A percentile compares a stretch with the other conserved stretches of the same genome.
phyloP scores from a whole-genome alignment of 2,797 vertebrate genomes.

The Phalloptychus januarius region DNA sequence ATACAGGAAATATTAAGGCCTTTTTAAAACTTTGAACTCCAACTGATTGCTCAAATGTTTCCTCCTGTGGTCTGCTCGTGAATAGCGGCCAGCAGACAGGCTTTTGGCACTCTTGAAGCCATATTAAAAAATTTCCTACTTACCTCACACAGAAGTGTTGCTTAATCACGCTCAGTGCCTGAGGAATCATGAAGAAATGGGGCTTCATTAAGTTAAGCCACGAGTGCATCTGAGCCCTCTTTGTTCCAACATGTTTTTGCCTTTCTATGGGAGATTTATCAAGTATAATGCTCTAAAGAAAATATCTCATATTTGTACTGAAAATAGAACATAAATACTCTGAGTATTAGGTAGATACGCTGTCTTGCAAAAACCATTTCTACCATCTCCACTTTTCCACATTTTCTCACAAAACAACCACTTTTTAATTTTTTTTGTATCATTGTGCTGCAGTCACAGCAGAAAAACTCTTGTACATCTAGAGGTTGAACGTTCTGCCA shows the following conservation, averaged over 20 bases:
- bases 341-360: neutral
- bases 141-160: slow-evolving; percentile 58
- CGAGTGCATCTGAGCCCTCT: neutral
- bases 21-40: slow-evolving; percentile 50
- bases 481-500: neutral
- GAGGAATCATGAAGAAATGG: slow-evolving; percentile 25
- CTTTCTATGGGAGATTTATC: neutral
- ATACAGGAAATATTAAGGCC: slow-evolving; percentile 41
- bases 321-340: neutral
- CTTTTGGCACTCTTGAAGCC: slow-evolving; percentile 35
- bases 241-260: slow-evolving; percentile 1
- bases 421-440: neutral
- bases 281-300: neutral
- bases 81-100: slow-evolving; percentile 38
- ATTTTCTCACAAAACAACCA: neutral
- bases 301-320: neutral
- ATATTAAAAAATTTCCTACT: slow-evolving; percentile 52
- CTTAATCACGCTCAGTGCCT: slow-evolving; percentile 43
- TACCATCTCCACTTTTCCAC: neutral
- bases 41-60: slow-evolving; percentile 71
- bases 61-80: slow-evolving; percentile 54
- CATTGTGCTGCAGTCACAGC: neutral
- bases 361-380: neutral
- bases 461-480: neutral
- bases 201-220: slow-evolving; percentile 9